Conservation (phyloP, 2,797 vertebrate genomes). For the Orientallactaga sibirica region DNA sequence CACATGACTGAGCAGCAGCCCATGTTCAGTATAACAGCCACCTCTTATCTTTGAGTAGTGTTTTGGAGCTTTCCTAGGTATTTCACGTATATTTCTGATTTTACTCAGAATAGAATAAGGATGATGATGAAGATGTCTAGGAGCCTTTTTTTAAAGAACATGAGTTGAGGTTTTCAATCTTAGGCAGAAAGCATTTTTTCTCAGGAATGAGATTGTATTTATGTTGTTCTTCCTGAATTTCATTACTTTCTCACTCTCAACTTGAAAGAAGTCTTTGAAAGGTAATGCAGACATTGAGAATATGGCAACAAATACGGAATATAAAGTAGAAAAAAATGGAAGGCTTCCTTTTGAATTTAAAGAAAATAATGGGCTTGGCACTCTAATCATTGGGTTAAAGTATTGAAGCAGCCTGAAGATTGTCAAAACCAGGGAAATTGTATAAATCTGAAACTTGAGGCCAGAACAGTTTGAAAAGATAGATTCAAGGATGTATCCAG, state of each 20-base stretch:
- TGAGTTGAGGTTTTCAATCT: slow-evolving; percentile 67
- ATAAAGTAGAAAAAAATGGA: slow-evolving; percentile 66
- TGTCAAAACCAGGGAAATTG: slow-evolving; percentile 67
- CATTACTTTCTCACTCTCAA: slow-evolving; percentile 74
- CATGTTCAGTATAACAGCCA: background rate
- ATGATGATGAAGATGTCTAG: slow-evolving; percentile 60
- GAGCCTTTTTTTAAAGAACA: slow-evolving; percentile 72
- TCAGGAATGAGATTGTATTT: slow-evolving; percentile 65
- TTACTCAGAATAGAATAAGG: slow-evolving; percentile 59
- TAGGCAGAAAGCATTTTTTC: slow-evolving; percentile 64
- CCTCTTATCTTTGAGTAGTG: slow-evolving; percentile 15
- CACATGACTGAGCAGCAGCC: background rate
- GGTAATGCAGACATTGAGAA: slow-evolving; percentile 69
- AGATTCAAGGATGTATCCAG: slow-evolving; percentile 49
- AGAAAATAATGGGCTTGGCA: slow-evolving; percentile 74
- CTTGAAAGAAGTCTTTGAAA: slow-evolving; percentile 77
- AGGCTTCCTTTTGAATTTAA: slow-evolving; percentile 71
- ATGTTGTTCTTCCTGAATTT: slow-evolving; percentile 75
- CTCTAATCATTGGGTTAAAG: slow-evolving; percentile 64
- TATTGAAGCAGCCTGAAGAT: slow-evolving; percentile 58
- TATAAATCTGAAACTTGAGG: slow-evolving; percentile 64
- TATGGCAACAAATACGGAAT: slow-evolving; percentile 67
- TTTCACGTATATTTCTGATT: slow-evolving; percentile 65
- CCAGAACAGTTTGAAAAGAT: slow-evolving; percentile 67
- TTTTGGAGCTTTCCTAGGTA: slow-evolving; percentile 65